These are phyloP conservation scores for Anthophora plumipes DNA, from an alignment of 2,888 invertebrate species.

Conservation along the genomic window DNA sequence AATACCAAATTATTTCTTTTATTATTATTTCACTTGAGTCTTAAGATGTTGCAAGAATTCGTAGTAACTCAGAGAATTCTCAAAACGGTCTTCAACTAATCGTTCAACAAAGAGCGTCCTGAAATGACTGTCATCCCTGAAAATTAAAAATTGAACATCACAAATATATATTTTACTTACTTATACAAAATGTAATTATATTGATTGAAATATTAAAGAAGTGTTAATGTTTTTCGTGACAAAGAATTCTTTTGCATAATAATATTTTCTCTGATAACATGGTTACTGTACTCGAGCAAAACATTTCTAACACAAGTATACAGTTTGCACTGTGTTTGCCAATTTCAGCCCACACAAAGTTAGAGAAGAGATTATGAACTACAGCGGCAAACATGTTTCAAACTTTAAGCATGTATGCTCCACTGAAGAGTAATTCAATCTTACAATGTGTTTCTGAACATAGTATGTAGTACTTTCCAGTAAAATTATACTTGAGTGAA, in stretches of 20 bases:
- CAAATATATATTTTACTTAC: background rate
- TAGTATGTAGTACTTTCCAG: background rate
- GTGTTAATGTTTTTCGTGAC: background rate
- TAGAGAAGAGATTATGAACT: background rate
- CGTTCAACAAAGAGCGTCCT: constrained; percentile 93
- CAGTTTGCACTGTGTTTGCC: background rate
- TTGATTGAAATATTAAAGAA: background rate
- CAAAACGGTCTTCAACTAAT: constrained; percentile 97
- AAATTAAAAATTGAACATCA: constrained; percentile 60
- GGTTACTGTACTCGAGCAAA: background rate
- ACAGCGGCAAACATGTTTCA: background rate
- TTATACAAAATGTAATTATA: background rate
- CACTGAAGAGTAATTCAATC: background rate
- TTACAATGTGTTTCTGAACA: background rate
- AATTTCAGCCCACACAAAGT: background rate
- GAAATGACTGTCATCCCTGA: constrained; percentile 96
- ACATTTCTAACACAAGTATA: background rate
- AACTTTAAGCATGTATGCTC: background rate
- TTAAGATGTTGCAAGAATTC: constrained; percentile 99
- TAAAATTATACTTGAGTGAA: background rate
- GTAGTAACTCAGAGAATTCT: constrained; percentile 97
- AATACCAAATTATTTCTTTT: constrained; percentile 13
- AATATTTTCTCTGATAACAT: too few relatives aligned
- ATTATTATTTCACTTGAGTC: constrained; percentile 92
- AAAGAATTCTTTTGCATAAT: too few relatives aligned